Conservation (phyloP, 2,113 vertebrate genomes). For the Rhegmatorhina hoffmannsi region DNA sequence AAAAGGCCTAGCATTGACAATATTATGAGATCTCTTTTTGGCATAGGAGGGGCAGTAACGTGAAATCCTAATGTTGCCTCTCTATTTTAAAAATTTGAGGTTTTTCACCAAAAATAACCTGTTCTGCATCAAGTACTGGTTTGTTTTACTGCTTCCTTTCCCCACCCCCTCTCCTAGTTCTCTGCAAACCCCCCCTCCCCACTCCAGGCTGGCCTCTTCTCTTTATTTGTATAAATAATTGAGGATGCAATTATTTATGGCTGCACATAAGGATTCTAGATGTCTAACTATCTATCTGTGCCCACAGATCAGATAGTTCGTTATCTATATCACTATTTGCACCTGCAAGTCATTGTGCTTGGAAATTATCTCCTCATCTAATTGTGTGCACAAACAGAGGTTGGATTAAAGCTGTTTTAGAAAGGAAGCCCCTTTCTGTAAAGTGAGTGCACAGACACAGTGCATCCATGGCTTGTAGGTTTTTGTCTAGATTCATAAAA, state of each 20-base stretch:
- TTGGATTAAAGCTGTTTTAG: constrained; percentile 40
- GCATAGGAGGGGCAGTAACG: neutral
- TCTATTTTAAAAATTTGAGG: neutral
- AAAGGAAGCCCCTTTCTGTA: constrained; percentile 1
- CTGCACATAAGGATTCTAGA: constrained; percentile 62
- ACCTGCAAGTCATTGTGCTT: constrained; percentile 63
- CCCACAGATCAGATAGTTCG: constrained; percentile 66
- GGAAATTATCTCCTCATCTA: constrained; percentile 65
- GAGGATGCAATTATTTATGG: constrained; percentile 64
- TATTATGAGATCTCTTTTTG: neutral
- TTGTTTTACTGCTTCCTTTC: neutral
- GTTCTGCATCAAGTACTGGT: neutral
- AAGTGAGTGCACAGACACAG: neutral
- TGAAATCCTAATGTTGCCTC: neutral
- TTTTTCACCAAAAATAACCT: neutral
- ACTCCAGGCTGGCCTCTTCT: constrained; percentile 1
- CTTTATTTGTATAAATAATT: constrained; percentile 67
- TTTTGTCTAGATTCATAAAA: neutral
- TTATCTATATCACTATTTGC: constrained; percentile 68
- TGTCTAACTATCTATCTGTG: constrained; percentile 67
- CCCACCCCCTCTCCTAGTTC: too few relatives aligned
- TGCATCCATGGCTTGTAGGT: neutral
- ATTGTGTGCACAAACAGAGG: constrained; percentile 59
- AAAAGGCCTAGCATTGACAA: neutral
- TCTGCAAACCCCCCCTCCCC: too few relatives aligned